Base-by-base conservation (phyloP, 2,797 vertebrate genomes). In the Gallinago stenura region DNA sequence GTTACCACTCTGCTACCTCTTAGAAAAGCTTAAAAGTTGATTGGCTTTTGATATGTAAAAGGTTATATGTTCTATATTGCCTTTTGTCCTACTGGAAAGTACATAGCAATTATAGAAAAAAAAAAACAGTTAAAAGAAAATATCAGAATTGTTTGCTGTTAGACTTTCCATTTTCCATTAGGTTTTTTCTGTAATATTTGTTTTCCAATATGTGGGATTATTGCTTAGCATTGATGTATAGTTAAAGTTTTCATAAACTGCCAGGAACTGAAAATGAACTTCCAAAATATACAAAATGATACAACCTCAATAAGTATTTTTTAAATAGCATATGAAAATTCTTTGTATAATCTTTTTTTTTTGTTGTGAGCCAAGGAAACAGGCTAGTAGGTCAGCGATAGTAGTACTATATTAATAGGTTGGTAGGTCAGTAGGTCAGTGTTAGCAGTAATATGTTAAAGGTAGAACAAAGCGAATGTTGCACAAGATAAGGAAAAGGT, bases 181-280 rank as follows among this genome's bases (percentile, higher is more conserved):
- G 24, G 9, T 4, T 81, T 92, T 83, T 65, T 95, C 93, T 90
- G 83, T 83, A 30, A 12, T 90, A 80, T 81, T 96, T 88, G n/a
- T 95, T 98, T 95, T 93, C 87, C 28, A 26, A 75, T 94, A 82
- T 96, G 96, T 24, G 35, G 28, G 91, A 89, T 96, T 97, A 92
- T 87, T 6, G 3, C 31, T 80, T 30, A 72, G 19, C 35, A 69
- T 69, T 87, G 43, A 79, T 79, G 35, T 90, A 88, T 73, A 90
- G 37, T 83, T 69, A 73, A 43, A 93, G 95, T 93, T 94, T 92
- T 90, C 65, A 66, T 89, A 85, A 96, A 87, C 83, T 89, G 69
- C 78, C 53, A 72, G 41, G 37, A 95, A 95, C 7, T 89, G 90
- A 84, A 97, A 97, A 91, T 81, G n/a, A 97, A 69, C 71, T 97